A percentile compares a stretch with the other conserved stretches of the same genome.
Evolutionary conservation across 2,888 invertebrate species (phyloP).

Genomic region (Patella caerulea): DNA sequence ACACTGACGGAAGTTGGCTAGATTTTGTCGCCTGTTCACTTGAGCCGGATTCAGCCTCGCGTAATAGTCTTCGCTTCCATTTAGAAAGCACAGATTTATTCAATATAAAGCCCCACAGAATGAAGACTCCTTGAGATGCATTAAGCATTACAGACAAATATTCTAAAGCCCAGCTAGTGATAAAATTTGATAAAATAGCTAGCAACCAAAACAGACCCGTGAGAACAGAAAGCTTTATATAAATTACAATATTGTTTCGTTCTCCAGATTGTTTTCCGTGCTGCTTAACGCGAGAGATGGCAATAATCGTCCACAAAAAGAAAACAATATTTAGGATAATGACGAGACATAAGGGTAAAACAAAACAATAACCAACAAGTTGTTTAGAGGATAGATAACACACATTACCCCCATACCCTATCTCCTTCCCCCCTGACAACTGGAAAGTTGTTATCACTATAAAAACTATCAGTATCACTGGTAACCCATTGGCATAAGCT

Average conservation of each 20-base stretch:
- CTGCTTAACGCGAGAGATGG: slow-evolving; percentile 27
- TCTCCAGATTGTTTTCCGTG: slow-evolving; percentile 21
- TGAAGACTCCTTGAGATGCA: slow-evolving; percentile 47
- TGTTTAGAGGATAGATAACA: slow-evolving; percentile 35
- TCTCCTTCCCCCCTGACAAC: slow-evolving; percentile 17
- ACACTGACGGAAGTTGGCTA: too few relatives aligned
- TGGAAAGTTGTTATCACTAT: slow-evolving; percentile 11
- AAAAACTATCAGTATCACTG: slow-evolving; percentile 1
- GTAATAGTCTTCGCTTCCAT: neutral
- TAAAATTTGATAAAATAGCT: slow-evolving; percentile 40
- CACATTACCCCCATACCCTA: slow-evolving; percentile 37
- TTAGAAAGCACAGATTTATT: slow-evolving; percentile 38
- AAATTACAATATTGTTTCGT: slow-evolving; percentile 37
- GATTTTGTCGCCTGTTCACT: too few relatives aligned
- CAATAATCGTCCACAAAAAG: slow-evolving; percentile 39
- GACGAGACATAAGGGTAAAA: slow-evolving; percentile 41
- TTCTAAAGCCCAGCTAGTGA: too few relatives aligned
- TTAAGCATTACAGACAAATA: slow-evolving; percentile 41
- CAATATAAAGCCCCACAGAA: slow-evolving; percentile 44
- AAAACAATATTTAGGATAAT: slow-evolving; percentile 44
- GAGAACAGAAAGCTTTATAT: slow-evolving; percentile 44
- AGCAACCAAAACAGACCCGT: slow-evolving; percentile 51
- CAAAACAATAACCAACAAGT: slow-evolving; percentile 39
- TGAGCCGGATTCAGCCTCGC: too few relatives aligned
- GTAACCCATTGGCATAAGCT: slow-evolving; percentile 14